These are phyloP conservation scores for Procavia capensis DNA, from an alignment of 2,113 vertebrate species.

Conservation along the genomic window DNA sequence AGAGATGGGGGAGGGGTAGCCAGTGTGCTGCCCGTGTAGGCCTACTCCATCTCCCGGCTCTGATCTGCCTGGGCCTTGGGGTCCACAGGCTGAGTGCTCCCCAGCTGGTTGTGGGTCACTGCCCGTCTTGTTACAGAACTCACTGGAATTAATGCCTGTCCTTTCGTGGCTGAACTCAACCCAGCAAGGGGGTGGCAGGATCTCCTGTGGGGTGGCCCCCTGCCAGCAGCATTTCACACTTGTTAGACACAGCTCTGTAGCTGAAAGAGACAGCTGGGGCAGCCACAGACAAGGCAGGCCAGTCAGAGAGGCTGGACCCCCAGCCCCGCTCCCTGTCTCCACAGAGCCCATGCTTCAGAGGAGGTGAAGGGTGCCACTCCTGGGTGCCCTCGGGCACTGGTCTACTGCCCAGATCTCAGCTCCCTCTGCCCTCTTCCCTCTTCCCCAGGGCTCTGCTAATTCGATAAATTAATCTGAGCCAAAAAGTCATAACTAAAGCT, in stretches of 20 bases:
- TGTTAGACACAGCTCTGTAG: background rate
- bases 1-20: background rate
- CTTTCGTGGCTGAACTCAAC: background rate
- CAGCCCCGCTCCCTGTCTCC: background rate
- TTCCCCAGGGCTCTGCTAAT: background rate
- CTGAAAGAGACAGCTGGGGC: background rate
- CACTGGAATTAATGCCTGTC: slow-evolving; percentile 23
- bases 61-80: background rate
- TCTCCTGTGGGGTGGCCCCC: fast-evolving
- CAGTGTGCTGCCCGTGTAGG: background rate
- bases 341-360: fast-evolving
- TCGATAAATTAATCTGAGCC: background rate
- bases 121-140: background rate
- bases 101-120: background rate
- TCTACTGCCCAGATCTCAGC: background rate
- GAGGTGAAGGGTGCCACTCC: fast-evolving
- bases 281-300: fast-evolving
- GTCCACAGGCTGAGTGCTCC: fast-evolving
- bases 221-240: background rate
- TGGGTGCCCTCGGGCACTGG: fast-evolving
- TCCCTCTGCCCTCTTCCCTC: background rate
- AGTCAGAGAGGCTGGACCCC: background rate
- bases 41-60: background rate
- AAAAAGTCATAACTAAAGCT: background rate
- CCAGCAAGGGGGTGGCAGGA: background rate